phyloP scores from a whole-genome alignment of 2,113 vertebrate species.

The Xiphorhynchus elegans region DNA sequence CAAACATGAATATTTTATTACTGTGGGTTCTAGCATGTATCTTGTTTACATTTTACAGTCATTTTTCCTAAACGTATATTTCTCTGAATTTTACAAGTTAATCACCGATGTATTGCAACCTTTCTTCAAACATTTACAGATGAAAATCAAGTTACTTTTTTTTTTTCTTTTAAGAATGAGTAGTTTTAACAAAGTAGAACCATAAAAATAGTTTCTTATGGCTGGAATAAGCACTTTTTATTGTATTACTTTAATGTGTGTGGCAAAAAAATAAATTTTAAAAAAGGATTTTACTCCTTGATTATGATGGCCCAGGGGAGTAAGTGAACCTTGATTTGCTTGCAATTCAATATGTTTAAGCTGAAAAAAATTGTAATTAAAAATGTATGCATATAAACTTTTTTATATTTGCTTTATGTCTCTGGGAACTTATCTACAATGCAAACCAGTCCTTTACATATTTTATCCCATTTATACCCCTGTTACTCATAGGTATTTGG shows the following conservation, averaged over 20 bases:
- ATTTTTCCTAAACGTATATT: neutral
- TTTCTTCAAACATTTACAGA: neutral
- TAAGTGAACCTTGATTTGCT: neutral
- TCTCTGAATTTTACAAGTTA: neutral
- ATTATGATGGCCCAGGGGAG: neutral
- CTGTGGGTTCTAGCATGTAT: neutral
- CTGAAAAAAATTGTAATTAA: slow-evolving; percentile 13
- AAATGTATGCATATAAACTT: neutral
- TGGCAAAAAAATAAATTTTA: neutral
- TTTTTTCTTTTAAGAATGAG: neutral
- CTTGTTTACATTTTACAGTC: neutral
- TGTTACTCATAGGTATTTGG: neutral
- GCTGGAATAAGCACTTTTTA: neutral
- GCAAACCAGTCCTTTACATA: neutral
- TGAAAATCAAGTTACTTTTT: neutral
- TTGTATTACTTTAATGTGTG: neutral
- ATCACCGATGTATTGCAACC: neutral
- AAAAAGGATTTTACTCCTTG: neutral
- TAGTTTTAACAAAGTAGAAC: neutral
- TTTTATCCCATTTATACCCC: neutral
- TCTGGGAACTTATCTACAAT: slow-evolving; percentile 14
- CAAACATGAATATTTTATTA: neutral
- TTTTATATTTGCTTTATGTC: neutral
- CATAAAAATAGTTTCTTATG: neutral
- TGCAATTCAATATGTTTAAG: neutral